Conservation (phyloP, 2,113 vertebrate species). For the Daubentonia madagascariensis region DNA sequence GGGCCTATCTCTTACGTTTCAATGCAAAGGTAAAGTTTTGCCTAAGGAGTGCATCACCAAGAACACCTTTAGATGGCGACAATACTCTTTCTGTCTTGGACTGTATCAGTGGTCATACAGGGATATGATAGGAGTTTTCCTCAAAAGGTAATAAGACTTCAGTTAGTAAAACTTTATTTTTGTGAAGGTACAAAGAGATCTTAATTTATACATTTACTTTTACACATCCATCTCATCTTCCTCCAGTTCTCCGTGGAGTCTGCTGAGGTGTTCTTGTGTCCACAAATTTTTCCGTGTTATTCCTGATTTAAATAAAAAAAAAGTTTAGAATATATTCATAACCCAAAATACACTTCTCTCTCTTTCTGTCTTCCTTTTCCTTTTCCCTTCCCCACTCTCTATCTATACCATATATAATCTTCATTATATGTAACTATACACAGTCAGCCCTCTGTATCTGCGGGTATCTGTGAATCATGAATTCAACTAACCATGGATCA, state of each 20-base stretch:
- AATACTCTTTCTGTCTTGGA: slow-evolving; percentile 15
- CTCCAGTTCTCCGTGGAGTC: neutral
- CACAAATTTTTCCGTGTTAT: neutral
- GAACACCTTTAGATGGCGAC: neutral
- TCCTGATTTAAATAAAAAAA: neutral
- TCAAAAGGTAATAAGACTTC: slow-evolving; percentile 11
- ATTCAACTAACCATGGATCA: neutral
- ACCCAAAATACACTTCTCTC: neutral
- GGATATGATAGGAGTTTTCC: neutral
- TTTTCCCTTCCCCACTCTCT: neutral
- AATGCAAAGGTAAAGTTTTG: slow-evolving; percentile 12
- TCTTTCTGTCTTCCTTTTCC: neutral
- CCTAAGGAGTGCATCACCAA: neutral
- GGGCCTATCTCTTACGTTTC: neutral
- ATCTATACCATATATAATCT: neutral
- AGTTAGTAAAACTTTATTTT: neutral
- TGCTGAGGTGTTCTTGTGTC: neutral
- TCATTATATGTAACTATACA: neutral
- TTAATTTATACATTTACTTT: neutral
- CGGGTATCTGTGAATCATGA: neutral
- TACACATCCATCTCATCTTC: neutral
- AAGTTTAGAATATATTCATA: neutral
- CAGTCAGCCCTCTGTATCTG: neutral
- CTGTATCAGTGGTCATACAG: neutral
- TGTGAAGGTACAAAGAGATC: neutral